A percentile compares a stretch with the other conserved stretches of the same genome.
Evolutionary conservation across 2,888 invertebrate species (phyloP).

Genomic region (Acanthoscelides obtectus): DNA sequence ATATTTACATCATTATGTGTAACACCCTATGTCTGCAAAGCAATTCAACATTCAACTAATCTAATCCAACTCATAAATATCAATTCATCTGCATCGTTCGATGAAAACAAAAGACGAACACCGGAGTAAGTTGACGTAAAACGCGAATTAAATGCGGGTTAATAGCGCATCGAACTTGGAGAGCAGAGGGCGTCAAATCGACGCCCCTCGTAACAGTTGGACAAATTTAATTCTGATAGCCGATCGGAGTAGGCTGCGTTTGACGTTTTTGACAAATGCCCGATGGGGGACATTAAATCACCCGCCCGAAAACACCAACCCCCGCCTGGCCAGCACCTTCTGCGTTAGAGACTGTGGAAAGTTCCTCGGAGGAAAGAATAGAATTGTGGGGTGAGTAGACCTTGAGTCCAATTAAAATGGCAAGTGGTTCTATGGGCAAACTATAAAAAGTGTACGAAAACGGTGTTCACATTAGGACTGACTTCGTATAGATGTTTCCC

Average conservation of each 20-base stretch:
- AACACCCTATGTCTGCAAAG: too few relatives aligned
- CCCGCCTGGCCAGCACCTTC: background rate
- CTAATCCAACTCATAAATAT: background rate
- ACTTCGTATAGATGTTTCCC: too few relatives aligned
- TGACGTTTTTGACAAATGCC: slow-evolving; percentile 40
- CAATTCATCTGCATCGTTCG: background rate
- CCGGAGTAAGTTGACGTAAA: background rate
- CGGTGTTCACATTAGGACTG: too few relatives aligned
- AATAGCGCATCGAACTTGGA: background rate
- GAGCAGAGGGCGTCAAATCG: background rate
- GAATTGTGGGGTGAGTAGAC: background rate
- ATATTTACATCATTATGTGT: too few relatives aligned
- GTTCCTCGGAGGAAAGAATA: background rate
- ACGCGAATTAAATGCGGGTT: background rate
- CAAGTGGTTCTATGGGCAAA: too few relatives aligned
- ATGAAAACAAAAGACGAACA: background rate
- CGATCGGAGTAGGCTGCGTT: slow-evolving; percentile 29
- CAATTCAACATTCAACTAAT: too few relatives aligned
- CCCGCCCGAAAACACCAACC: slow-evolving; percentile 9
- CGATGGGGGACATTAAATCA: slow-evolving; percentile 25
- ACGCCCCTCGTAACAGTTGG: slow-evolving; percentile 23
- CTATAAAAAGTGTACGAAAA: too few relatives aligned
- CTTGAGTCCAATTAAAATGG: too few relatives aligned
- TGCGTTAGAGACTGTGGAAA: background rate
- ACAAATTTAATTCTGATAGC: slow-evolving; percentile 34